Evolutionary conservation across 2,113 vertebrate species (phyloP).

Genomic region (Malaclemys terrapin): DNA sequence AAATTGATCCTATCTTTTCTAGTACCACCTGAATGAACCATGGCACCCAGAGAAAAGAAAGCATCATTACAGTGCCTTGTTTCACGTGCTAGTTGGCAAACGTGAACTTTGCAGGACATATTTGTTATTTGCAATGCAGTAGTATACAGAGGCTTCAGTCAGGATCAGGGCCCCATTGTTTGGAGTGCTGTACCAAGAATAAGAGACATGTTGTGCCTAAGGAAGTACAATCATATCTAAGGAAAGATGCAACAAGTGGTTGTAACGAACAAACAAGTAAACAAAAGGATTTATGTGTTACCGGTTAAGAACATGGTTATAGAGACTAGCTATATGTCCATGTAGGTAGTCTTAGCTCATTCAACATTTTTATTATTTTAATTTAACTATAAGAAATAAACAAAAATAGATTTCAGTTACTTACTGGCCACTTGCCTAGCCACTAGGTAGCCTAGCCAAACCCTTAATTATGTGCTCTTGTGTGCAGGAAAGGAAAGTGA

Average conservation of each 20-base stretch:
- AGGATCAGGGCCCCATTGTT: not conserved
- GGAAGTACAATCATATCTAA: not conserved
- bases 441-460: not conserved
- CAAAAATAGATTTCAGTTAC: not conserved
- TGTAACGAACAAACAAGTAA: not conserved
- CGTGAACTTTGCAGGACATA: rapidly evolving
- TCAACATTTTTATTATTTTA: not conserved
- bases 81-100: not conserved
- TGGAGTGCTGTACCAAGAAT: not conserved
- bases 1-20: not conserved
- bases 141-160: not conserved
- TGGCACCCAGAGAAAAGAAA: not conserved
- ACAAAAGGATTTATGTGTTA: not conserved
- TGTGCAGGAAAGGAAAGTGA: not conserved
- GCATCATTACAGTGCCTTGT: not conserved
- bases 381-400: not conserved
- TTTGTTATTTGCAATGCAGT: not conserved
- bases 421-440: not conserved
- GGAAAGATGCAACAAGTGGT: not conserved
- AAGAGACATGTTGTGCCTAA: not conserved
- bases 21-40: not conserved
- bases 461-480: not conserved
- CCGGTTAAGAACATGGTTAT: not conserved
- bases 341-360: not conserved
- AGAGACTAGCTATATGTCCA: not conserved